These are phyloP conservation scores for Formica aserva DNA, from an alignment of 2,888 invertebrate species.

Conservation along the genomic window DNA sequence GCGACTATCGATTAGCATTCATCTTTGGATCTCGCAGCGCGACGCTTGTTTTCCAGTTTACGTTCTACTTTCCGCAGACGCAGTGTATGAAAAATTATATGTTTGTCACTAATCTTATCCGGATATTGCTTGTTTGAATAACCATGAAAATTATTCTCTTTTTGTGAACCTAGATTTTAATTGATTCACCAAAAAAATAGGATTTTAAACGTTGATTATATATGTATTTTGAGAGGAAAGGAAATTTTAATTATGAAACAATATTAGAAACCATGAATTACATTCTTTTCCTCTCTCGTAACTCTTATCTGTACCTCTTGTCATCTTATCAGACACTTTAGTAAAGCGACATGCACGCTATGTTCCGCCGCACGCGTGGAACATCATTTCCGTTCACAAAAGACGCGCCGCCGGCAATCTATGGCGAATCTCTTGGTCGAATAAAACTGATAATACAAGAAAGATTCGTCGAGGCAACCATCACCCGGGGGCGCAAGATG, in stretches of 20 bases:
- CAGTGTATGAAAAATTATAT: background rate
- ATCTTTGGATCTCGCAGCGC: constrained; percentile 9
- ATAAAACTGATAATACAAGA: constrained; percentile 82
- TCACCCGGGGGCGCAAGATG: constrained; percentile 83
- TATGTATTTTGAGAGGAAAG: background rate
- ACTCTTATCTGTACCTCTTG: background rate
- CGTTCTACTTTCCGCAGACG: background rate
- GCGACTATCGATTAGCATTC: constrained; percentile 10
- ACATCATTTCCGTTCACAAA: constrained; percentile 73
- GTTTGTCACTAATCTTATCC: constrained; percentile 6
- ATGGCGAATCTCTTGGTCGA: constrained; percentile 73
- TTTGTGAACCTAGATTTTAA: background rate
- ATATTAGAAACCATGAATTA: background rate
- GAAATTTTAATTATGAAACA: background rate
- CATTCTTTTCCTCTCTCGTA: background rate
- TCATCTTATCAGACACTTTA: background rate
- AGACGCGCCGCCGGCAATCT: constrained; percentile 77
- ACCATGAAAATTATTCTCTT: background rate
- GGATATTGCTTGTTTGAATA: background rate
- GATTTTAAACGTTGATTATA: background rate
- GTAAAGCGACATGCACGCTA: constrained; percentile 50
- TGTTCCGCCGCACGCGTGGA: constrained; percentile 53
- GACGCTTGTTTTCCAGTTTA: constrained; percentile 41
- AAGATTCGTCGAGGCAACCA: constrained; percentile 58
- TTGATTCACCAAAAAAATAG: background rate